Conservation (phyloP, 1,140 invertebrate genomes). For the Ceratitis capitata region DNA sequence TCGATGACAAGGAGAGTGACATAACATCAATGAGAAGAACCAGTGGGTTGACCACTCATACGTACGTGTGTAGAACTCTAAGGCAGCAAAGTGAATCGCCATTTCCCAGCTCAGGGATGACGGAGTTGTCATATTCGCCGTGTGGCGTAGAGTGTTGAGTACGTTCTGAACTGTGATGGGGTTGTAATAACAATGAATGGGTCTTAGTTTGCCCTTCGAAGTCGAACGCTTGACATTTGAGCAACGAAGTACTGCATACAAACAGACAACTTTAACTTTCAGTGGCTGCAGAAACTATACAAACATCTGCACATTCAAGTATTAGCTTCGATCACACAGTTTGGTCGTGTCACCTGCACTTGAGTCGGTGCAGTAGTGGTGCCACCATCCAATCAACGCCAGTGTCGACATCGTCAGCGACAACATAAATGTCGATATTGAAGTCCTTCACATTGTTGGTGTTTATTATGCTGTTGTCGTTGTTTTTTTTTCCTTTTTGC, state of each 20-base stretch:
- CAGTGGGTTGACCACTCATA: neutral
- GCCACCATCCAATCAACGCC: slow-evolving; percentile 21
- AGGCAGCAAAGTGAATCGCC: neutral
- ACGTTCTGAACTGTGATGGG: too few relatives aligned
- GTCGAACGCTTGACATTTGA: neutral
- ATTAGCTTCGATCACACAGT: neutral
- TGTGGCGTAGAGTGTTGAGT: neutral
- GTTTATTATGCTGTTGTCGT: too few relatives aligned
- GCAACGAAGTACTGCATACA: neutral
- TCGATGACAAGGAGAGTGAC: neutral
- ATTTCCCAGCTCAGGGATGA: neutral
- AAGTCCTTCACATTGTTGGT: neutral
- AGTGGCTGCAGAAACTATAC: neutral
- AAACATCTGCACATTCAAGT: neutral
- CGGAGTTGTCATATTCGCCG: neutral
- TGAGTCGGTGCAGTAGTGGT: neutral
- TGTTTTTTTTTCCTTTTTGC: too few relatives aligned
- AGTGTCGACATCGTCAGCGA: slow-evolving; percentile 8
- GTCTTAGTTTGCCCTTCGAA: neutral
- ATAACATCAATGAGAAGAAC: slow-evolving; percentile 27
- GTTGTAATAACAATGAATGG: slow-evolving; percentile 18
- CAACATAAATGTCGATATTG: slow-evolving; percentile 8
- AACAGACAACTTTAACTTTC: too few relatives aligned
- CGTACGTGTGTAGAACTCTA: too few relatives aligned
- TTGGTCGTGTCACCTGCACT: slow-evolving; percentile 18